A percentile compares a stretch with the other conserved stretches of the same genome.
Evolutionary conservation across 1,140 invertebrate species (phyloP).

Genomic region (Drosophila dunni): DNA sequence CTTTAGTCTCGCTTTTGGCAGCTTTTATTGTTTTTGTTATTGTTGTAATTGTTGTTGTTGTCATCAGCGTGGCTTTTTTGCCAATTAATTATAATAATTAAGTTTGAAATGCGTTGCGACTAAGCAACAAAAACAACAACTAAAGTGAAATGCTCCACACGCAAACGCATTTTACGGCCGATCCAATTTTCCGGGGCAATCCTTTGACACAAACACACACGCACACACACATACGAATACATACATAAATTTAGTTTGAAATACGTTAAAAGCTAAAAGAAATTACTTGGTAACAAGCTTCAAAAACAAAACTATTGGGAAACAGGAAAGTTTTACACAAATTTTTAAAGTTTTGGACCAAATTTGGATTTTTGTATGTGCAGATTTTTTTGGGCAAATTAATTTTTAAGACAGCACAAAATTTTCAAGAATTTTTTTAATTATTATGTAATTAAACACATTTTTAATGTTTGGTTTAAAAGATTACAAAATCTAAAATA

Average conservation of each 20-base stretch:
- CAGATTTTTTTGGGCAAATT: too few relatives aligned
- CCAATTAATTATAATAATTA: slow-evolving; percentile 82
- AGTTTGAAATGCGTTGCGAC: slow-evolving; percentile 79
- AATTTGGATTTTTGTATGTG: too few relatives aligned
- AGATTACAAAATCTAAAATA: too few relatives aligned
- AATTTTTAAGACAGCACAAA: too few relatives aligned
- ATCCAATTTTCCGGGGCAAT: slow-evolving; percentile 75
- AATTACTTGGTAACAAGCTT: too few relatives aligned
- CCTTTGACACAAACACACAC: slow-evolving; percentile 50
- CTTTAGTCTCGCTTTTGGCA: slow-evolving; percentile 34
- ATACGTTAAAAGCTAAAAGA: not conserved
- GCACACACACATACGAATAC: not conserved
- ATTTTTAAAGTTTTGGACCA: too few relatives aligned
- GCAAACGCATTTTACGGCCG: slow-evolving; percentile 74
- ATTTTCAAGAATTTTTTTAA: too few relatives aligned
- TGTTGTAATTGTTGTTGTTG: slow-evolving; percentile 28
- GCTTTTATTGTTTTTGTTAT: slow-evolving; percentile 32
- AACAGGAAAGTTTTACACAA: too few relatives aligned
- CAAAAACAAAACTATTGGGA: too few relatives aligned
- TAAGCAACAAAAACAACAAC: slow-evolving; percentile 68
- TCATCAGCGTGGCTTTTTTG: slow-evolving; percentile 64
- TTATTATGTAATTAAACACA: too few relatives aligned
- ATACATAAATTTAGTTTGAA: too few relatives aligned
- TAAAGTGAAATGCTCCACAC: slow-evolving; percentile 52
- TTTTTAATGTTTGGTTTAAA: too few relatives aligned